These are phyloP conservation scores for Meleagris gallopavo DNA, from an alignment of 2,113 vertebrate genomes.

Conservation along the genomic window DNA sequence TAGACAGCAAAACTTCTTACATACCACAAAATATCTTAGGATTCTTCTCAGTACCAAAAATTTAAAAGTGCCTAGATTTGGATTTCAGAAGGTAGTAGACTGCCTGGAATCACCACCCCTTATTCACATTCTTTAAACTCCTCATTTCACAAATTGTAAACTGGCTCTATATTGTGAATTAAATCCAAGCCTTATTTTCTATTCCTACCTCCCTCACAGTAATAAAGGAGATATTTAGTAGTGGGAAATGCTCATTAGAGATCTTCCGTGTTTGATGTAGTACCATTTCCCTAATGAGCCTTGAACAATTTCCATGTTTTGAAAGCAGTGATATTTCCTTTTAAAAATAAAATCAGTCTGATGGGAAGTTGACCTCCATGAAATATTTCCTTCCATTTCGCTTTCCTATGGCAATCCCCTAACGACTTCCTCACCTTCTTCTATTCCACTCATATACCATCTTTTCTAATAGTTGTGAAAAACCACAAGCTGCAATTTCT, in stretches of 20 bases:
- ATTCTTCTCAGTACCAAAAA: not conserved
- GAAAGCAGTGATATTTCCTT: constrained; percentile 37
- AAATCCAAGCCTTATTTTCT: constrained; percentile 32
- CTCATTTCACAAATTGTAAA: not conserved
- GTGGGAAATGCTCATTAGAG: constrained; percentile 22
- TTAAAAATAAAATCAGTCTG: constrained; percentile 1
- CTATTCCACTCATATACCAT: rapidly evolving
- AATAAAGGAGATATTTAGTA: not conserved
- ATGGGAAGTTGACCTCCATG: constrained; percentile 36
- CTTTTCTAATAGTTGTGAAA: not conserved
- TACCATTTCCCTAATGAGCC: constrained; percentile 55
- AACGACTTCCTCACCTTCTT: not conserved
- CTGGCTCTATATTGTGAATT: not conserved
- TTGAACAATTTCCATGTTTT: constrained; percentile 66
- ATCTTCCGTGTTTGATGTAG: constrained; percentile 53
- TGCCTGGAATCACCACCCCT: not conserved
- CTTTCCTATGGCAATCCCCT: not conserved
- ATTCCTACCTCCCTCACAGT: not conserved
- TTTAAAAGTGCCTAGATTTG: not conserved
- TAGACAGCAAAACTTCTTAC: not conserved
- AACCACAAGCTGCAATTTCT: not conserved
- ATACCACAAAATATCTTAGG: not conserved
- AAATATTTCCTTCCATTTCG: constrained; percentile 47
- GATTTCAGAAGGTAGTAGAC: not conserved
- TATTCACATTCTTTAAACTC: not conserved